phyloP scores from a whole-genome alignment of 2,797 vertebrate genomes.

The Parotocinclus haroldoi region DNA sequence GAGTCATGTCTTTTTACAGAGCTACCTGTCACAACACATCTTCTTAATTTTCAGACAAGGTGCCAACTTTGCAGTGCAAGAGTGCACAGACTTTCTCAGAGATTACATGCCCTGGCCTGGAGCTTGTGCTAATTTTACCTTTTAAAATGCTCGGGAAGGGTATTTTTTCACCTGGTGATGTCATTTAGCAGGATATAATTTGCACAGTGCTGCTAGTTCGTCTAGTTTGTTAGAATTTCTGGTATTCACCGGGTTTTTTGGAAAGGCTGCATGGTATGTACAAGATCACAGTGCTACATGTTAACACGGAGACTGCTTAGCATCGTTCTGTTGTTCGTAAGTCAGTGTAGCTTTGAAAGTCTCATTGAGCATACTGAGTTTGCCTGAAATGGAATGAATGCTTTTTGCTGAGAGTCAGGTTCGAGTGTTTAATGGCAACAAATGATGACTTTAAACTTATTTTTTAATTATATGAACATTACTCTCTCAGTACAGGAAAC shows the following conservation, averaged over 20 bases:
- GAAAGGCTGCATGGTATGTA: too few species aligned
- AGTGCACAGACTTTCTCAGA: conserved; percentile 14
- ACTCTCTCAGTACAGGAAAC: too few species aligned
- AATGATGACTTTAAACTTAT: too few species aligned
- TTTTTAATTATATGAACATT: too few species aligned
- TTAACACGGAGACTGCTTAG: neutral
- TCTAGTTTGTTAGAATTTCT: neutral
- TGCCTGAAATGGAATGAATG: conserved; percentile 11
- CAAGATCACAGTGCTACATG: too few species aligned
- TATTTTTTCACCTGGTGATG: neutral
- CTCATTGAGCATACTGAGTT: neutral
- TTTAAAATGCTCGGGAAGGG: neutral
- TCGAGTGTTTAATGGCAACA: too few species aligned
- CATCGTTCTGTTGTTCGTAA: conserved; percentile 1
- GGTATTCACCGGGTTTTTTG: neutral
- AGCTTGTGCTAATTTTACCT: conserved; percentile 3
- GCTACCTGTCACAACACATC: neutral
- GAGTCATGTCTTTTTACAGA: neutral
- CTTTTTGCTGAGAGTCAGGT: too few species aligned
- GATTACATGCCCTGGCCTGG: neutral
- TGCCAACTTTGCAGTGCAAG: conserved; percentile 17
- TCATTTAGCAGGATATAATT: neutral
- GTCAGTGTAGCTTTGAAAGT: conserved; percentile 7
- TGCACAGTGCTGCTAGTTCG: neutral
- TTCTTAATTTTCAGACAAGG: conserved; percentile 12